These are phyloP conservation scores for Rhynchomys soricoides DNA, from an alignment of 2,113 vertebrate genomes.

Conservation along the genomic window DNA sequence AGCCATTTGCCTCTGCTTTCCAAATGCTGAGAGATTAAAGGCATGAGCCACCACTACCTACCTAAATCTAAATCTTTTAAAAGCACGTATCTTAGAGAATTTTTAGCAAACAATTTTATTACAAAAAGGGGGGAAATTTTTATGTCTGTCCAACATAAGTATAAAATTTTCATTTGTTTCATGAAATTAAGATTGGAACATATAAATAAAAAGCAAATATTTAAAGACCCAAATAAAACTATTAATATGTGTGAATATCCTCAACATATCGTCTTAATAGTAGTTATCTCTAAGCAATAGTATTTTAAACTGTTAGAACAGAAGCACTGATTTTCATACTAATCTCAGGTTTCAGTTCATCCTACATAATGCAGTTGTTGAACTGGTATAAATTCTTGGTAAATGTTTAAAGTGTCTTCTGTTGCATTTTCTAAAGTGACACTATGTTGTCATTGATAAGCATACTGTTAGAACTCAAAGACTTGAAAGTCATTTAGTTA, in stretches of 20 bases:
- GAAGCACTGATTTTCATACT: conserved; percentile 11
- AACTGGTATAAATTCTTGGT: conserved; percentile 3
- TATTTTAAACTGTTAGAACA: not conserved
- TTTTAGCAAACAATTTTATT: conserved; percentile 4
- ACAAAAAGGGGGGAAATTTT: not conserved
- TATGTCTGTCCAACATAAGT: conserved; percentile 2
- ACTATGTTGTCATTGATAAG: conserved; percentile 10
- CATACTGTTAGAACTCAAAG: not conserved
- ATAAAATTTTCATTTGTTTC: not conserved
- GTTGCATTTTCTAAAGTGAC: conserved; percentile 4
- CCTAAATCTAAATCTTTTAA: not conserved
- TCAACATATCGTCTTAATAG: conserved; percentile 1
- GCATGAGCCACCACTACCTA: not conserved
- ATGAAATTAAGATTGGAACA: not conserved
- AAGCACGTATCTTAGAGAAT: conserved; percentile 32
- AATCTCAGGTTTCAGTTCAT: conserved; percentile 21
- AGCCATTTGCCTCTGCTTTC: not conserved
- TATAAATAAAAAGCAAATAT: conserved; percentile 5
- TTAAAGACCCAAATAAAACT: not conserved
- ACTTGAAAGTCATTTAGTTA: conserved; percentile 38
- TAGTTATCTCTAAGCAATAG: conserved; percentile 1
- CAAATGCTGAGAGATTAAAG: not conserved
- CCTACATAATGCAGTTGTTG: not conserved
- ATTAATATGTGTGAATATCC: not conserved
- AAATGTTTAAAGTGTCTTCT: conserved; percentile 25